These are phyloP conservation scores for Brachyrhaphis roseni DNA, from an alignment of 2,797 vertebrate species.

Conservation along the genomic window DNA sequence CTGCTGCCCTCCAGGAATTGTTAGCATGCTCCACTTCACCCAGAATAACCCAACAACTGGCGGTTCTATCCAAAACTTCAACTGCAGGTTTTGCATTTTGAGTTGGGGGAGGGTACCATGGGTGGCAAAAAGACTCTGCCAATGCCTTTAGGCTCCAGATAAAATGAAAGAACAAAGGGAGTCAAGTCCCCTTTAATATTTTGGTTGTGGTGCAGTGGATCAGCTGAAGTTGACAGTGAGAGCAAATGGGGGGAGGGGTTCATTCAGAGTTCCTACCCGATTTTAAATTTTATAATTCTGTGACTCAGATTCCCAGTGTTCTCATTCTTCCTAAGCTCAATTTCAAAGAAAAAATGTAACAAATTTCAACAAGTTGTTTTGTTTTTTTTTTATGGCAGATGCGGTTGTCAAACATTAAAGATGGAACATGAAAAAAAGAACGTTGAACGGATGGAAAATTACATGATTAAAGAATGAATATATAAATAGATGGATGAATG, in stretches of 20 bases:
- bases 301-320: neutral
- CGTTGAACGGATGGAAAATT: neutral
- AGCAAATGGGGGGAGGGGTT: slow-evolving; percentile 27
- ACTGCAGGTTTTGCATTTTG: slow-evolving; percentile 20
- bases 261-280: slow-evolving; percentile 1
- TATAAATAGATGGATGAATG: neutral
- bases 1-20: slow-evolving; percentile 53
- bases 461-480: neutral
- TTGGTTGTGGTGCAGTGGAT: slow-evolving; percentile 23
- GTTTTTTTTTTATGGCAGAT: neutral
- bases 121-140: slow-evolving; percentile 53
- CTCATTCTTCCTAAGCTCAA: neutral
- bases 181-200: slow-evolving; percentile 40
- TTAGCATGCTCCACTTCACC: slow-evolving; percentile 63
- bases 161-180: slow-evolving; percentile 61
- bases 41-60: slow-evolving; percentile 37
- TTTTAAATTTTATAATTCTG: neutral
- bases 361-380: neutral
- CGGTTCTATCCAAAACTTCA: slow-evolving; percentile 40
- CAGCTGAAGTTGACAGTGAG: slow-evolving; percentile 20
- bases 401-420: neutral
- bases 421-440: neutral
- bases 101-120: slow-evolving; percentile 32
- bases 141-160: slow-evolving; percentile 51
- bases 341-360: neutral